These are phyloP conservation scores for Apus apus DNA, from an alignment of 2,113 vertebrate genomes.

Conservation along the genomic window DNA sequence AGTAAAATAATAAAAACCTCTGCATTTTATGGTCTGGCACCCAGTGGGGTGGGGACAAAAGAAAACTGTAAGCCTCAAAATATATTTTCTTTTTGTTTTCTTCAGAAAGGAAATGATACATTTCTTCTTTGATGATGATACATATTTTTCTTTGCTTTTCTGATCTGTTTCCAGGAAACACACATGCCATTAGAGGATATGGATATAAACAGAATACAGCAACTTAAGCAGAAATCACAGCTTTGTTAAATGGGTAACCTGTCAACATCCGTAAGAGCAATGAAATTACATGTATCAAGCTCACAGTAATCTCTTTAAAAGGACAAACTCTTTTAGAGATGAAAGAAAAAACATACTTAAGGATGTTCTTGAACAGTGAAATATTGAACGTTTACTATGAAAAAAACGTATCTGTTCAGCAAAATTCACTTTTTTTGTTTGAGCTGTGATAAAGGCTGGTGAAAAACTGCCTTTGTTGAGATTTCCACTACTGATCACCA, in stretches of 20 bases:
- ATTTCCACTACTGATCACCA: neutral
- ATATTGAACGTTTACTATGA: neutral
- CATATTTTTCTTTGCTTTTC: neutral
- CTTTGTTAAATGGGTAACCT: neutral
- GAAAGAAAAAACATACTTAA: neutral
- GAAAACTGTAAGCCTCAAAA: neutral
- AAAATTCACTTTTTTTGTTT: neutral
- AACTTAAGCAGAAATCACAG: conserved; percentile 3
- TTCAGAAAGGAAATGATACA: neutral
- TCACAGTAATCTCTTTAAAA: neutral
- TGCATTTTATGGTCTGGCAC: neutral
- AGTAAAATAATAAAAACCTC: neutral
- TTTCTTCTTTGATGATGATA: too few species aligned
- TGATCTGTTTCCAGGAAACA: conserved; percentile 38
- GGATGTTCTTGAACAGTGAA: neutral
- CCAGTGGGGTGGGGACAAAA: neutral
- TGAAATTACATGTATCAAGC: neutral
- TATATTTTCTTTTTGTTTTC: neutral
- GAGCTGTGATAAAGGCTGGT: neutral
- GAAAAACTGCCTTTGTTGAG: neutral
- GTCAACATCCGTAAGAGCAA: neutral
- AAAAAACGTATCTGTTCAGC: neutral
- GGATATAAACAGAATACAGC: neutral
- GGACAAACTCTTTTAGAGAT: neutral
- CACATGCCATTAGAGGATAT: neutral